Evolutionary conservation across 2,888 invertebrate genomes (phyloP), one percentile per base, ranked within the genome.

Genomic region (Dorcus parallelipipedus): DNA sequence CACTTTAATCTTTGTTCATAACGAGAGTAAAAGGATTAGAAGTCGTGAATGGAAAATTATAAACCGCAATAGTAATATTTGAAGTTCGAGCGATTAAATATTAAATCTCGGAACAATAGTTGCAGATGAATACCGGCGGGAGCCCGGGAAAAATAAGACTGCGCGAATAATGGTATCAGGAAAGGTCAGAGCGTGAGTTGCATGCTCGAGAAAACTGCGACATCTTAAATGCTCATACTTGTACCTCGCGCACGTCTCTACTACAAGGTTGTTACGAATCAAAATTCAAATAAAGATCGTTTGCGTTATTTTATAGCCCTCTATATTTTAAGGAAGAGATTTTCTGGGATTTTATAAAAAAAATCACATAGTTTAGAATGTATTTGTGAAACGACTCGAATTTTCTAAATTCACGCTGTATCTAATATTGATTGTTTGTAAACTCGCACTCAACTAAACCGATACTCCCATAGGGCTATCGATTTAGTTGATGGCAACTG

Each of bases 241-340:
- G 23, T 50, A 45, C 42, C 47, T 45, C 38, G 8, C 38, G 49
- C 45, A 56, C 39, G 55, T 52, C 26, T 42, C 47, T 42, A 17
- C 50, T 38, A 56, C 41, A 50, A 49, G 33, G 43, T 33, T 43
- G 49, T 33, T 38, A 9, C n/a, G 56, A 49, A 50, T 50, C 49
- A 56, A 51, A 56, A 43, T 51, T 56, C 38, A 56, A 43, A 50
- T 56, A 49, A 50, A 56, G 23, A 42, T 56, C 50, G 50, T 51
- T 56, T 33, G 45, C 23, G 23, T 45, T 10, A 45, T 45, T 45
- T 45, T 45, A 45, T 45, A 7, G 45, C n/a, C 20, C 9, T 45
- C 45, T 45, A 20, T 45, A 20, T 45, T 20, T 45, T 45, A 10
- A 10, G 14, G 23, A 6, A 45, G 45, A 10, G 45, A 45, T 45